phyloP scores from a whole-genome alignment of 2,797 vertebrate genomes.

The Fratercula arctica region DNA sequence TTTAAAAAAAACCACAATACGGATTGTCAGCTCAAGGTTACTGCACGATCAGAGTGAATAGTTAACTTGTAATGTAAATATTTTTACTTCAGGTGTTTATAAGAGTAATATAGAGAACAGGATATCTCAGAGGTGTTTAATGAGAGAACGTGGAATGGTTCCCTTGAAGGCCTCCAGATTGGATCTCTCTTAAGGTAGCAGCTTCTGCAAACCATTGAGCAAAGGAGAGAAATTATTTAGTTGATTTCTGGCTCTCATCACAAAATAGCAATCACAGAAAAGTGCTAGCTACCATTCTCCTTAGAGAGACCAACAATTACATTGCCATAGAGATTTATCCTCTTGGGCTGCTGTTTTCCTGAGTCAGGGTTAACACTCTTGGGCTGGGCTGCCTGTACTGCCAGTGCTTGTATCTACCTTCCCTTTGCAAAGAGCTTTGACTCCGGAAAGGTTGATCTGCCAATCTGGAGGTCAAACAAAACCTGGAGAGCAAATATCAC shows the following conservation, averaged over 20 bases:
- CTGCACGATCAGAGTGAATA: constrained; percentile 22
- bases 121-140: constrained; percentile 29
- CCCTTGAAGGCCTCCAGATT: neutral
- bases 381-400: neutral
- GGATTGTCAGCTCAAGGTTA: constrained; percentile 57
- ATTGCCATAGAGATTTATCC: constrained; percentile 15
- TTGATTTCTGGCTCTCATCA: neutral
- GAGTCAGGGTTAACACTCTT: constrained; percentile 11
- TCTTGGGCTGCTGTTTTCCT: neutral
- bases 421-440: neutral
- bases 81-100: constrained; percentile 59
- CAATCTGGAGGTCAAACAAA: constrained; percentile 38
- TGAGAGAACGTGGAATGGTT: neutral
- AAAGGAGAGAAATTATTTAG: neutral
- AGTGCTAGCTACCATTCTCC: neutral
- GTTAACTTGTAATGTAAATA: constrained; percentile 53
- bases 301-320: neutral
- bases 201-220: neutral
- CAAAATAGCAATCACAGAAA: neutral
- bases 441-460: neutral
- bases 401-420: neutral
- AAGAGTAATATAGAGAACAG: constrained; percentile 31
- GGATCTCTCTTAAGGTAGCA: neutral
- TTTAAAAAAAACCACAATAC: constrained; percentile 7
- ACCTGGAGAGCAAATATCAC: neutral